phyloP scores from a whole-genome alignment of 2,113 vertebrate species.

The Spea multiplicata region DNA sequence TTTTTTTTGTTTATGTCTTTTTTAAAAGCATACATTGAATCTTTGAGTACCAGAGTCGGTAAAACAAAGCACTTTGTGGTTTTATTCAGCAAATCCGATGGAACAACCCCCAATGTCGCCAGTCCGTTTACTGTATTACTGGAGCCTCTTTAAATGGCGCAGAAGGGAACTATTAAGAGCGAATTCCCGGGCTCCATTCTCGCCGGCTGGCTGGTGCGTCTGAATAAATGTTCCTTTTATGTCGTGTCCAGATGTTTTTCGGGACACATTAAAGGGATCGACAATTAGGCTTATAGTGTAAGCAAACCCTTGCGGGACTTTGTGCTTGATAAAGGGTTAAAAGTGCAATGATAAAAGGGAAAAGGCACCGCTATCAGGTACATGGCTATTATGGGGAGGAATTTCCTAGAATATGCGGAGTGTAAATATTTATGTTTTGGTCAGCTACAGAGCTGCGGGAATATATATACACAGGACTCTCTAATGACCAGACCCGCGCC shows the following conservation, averaged over 20 bases:
- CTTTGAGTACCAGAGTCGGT: no score
- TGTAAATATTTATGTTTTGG: slow-evolving; percentile 4
- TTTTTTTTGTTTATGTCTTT: no score
- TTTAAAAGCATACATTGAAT: no score
- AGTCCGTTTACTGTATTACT: slow-evolving; percentile 31
- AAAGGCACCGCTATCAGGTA: not conserved
- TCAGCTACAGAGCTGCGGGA: no score
- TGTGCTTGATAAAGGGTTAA: slow-evolving; percentile 16
- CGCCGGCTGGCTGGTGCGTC: slow-evolving; percentile 24
- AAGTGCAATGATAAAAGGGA: slow-evolving; percentile 19
- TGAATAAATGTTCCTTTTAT: slow-evolving; percentile 41
- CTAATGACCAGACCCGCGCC: no score
- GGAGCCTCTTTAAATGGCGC: slow-evolving; percentile 28
- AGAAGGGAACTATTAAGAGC: slow-evolving; percentile 44
- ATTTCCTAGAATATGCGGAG: slow-evolving; percentile 13
- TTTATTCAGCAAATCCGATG: not conserved
- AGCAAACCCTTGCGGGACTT: not conserved
- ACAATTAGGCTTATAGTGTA: slow-evolving; percentile 21
- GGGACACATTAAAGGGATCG: slow-evolving; percentile 37
- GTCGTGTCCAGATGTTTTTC: slow-evolving; percentile 34
- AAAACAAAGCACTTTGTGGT: not conserved
- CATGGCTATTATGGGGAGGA: slow-evolving; percentile 2
- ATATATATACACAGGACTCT: no score
- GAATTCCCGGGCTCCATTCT: slow-evolving; percentile 22
- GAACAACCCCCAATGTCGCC: not conserved